Evolutionary conservation across 2,888 invertebrate species (phyloP), one percentile per base, ranked within the genome.

Genomic region (Cryptus viduatorius): DNA sequence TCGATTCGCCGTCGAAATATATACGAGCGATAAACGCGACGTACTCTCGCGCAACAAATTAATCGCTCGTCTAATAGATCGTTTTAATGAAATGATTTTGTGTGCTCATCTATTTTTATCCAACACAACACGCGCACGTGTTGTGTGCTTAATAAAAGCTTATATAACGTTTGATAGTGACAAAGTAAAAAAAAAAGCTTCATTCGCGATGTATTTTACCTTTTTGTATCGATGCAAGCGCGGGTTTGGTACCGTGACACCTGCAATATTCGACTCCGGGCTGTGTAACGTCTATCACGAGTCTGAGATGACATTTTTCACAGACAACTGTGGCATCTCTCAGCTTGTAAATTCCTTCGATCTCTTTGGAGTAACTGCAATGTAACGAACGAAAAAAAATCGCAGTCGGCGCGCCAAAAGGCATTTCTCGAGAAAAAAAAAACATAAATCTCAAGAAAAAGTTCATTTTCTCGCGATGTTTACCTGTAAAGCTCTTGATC

Each of bases 301-400:
- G 90, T 84, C 95, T 92, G 79, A 94, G 91, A 67, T 93, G 92
- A 90, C 96, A 96, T 8, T 92, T 89, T 7, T 93, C 86, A 88
- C 96, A 96, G 3, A 94, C 90, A 7, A 96, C 93, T 5, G 96
- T 95, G 16, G 95, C 94, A 3, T 94, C 93, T 68, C 94, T 94
- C 16, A 96, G 90, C 37, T 93, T 93, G 75, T 95, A 92, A 68
- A 96, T 95, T 82, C 94, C 95, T 53, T 96, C 95, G 64, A 96
- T 94, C 89, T 96, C 96, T n/a, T 94, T 91, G 67, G 94, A 91
- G 88, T 95, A 94, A 71, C 94, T 94, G 86, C 53, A 89, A 90
- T 71, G 79, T 71, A 83, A 86, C 12, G 69, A 2, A n/a, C 65
- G 48, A 7, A 64, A 42, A 75, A 3, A 10, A n/a, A 73, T 72